Conservation (phyloP, 2,113 vertebrate genomes). For the Pandion haliaetus region DNA sequence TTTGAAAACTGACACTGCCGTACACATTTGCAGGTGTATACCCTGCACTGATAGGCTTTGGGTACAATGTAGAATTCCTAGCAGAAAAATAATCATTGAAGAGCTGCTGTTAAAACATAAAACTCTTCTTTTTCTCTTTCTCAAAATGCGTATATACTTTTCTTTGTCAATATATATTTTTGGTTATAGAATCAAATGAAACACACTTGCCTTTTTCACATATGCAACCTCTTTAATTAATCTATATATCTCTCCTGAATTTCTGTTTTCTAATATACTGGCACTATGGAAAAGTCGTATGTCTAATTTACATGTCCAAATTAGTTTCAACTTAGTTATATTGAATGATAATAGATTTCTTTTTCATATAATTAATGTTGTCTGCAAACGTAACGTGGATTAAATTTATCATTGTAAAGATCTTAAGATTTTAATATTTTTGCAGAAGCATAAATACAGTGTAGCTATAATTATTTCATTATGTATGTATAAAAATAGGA, state of each 20-base stretch:
- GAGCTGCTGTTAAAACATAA: background rate
- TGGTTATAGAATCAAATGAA: conserved; percentile 16
- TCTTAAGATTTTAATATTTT: conserved; percentile 84
- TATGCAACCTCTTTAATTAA: conserved; percentile 63
- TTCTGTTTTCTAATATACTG: conserved; percentile 54
- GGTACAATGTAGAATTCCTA: background rate
- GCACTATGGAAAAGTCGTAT: conserved; percentile 57
- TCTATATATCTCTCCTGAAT: conserved; percentile 43
- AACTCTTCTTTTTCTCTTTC: background rate
- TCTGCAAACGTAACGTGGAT: conserved; percentile 79
- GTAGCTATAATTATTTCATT: conserved; percentile 86
- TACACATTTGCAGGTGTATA: background rate
- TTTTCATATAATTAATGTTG: conserved; percentile 85
- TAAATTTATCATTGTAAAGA: conserved; percentile 85
- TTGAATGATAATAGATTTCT: conserved; percentile 82
- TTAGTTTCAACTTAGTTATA: conserved; percentile 84
- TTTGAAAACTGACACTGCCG: background rate
- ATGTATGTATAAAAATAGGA: conserved; percentile 85
- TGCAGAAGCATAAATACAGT: conserved; percentile 79
- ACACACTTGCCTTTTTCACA: conserved; percentile 41
- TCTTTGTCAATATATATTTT: background rate
- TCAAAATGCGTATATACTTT: background rate
- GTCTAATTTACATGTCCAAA: conserved; percentile 86
- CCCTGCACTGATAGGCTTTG: background rate
- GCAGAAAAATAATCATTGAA: background rate